A percentile compares a stretch with the other conserved stretches of the same genome.
Evolutionary conservation across 2,888 invertebrate species (phyloP).

Genomic region (Thereva unica): DNA sequence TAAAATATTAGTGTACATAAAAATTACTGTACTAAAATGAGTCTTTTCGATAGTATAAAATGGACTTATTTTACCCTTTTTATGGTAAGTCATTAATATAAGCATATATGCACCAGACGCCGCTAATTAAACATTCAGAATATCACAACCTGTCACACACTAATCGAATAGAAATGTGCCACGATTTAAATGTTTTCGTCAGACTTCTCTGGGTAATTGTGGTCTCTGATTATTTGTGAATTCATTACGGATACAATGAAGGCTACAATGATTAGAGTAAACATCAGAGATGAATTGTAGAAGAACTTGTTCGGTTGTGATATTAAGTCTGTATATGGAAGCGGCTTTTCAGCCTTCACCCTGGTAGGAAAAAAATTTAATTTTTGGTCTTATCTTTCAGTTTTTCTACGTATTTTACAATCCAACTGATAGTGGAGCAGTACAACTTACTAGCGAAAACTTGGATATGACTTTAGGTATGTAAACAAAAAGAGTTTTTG

Average conservation of each 20-base stretch:
- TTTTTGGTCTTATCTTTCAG: slow-evolving; percentile 44
- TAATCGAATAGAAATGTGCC: background rate
- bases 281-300: too few species aligned
- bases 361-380: slow-evolving; percentile 5
- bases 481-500: slow-evolving; percentile 44
- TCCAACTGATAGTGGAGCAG: slow-evolving; percentile 80
- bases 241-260: background rate
- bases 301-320: too few species aligned
- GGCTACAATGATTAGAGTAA: background rate
- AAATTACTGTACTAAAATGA: slow-evolving; percentile 45
- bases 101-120: background rate
- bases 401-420: slow-evolving; percentile 65
- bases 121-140: too few species aligned
- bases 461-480: slow-evolving; percentile 85
- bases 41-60: slow-evolving; percentile 48
- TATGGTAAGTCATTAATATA: slow-evolving; percentile 46
- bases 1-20: slow-evolving; percentile 23
- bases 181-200: too few species aligned
- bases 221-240: background rate
- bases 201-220: background rate
- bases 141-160: slow-evolving; percentile 5
- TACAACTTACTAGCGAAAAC: slow-evolving; percentile 78
- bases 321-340: slow-evolving; percentile 9
- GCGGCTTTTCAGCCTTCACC: slow-evolving; percentile 14
- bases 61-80: slow-evolving; percentile 46